Percentiles rank a stretch among this genome's conserved stretches.
Evolutionary conservation across 2,888 invertebrate genomes (phyloP).

Genomic region (Itoplectis maculator): DNA sequence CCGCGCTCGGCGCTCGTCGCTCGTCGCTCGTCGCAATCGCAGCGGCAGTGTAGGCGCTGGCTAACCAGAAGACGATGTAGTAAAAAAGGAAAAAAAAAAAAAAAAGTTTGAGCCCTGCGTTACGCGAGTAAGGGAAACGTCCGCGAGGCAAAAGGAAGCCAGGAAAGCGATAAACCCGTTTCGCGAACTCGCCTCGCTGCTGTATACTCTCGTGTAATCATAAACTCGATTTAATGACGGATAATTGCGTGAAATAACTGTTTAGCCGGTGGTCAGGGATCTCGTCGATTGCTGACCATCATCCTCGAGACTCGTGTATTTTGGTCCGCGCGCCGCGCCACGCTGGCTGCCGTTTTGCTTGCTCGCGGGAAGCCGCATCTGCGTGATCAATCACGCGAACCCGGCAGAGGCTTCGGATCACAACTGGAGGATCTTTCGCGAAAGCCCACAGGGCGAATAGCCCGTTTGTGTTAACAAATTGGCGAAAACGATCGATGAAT

Average conservation of each 20-base stretch:
- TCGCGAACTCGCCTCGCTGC: constrained; percentile 40
- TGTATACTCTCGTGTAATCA: constrained; percentile 38
- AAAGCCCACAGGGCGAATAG: constrained; percentile 16
- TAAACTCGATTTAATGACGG: constrained; percentile 61
- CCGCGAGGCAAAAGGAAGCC: constrained; percentile 47
- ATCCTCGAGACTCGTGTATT: background rate
- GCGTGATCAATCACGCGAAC: constrained; percentile 42
- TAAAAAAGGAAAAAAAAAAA: background rate
- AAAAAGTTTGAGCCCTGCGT: constrained; percentile 6
- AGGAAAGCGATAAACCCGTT: constrained; percentile 51
- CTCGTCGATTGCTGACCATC: constrained; percentile 37
- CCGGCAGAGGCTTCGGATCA: background rate
- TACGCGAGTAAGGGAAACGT: constrained; percentile 34
- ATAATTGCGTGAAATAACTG: constrained; percentile 65
- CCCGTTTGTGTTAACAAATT: constrained; percentile 13
- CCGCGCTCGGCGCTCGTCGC: background rate
- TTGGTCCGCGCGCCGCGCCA: constrained; percentile 20
- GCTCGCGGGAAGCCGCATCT: constrained; percentile 16
- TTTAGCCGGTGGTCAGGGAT: constrained; percentile 57
- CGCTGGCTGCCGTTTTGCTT: constrained; percentile 7
- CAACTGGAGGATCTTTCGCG: background rate
- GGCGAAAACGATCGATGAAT: constrained; percentile 12
- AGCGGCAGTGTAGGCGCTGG: background rate
- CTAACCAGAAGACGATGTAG: background rate
- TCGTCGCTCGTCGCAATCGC: background rate